Base-by-base conservation (phyloP, 2,888 invertebrate genomes). In the Troides aeacus region DNA sequence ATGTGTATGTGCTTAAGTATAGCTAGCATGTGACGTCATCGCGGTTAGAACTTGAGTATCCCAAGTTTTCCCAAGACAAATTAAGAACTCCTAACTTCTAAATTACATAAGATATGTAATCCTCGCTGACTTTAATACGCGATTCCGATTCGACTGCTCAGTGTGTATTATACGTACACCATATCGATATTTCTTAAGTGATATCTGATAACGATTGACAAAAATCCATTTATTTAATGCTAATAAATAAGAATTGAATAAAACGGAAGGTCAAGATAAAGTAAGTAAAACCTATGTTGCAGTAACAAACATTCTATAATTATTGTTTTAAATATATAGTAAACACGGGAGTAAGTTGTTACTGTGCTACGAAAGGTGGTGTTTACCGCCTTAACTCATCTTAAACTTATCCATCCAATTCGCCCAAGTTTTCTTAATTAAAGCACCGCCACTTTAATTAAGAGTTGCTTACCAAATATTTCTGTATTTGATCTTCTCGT, bases 31-130 rank as follows among this genome's bases (percentile, higher is more conserved):
- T 67, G 67, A 67, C 62, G 56, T 62, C 62, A 62, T 62, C 53
- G 36, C 62, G 39, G 62, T 67, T 58, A 64, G 64, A 39, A 67
- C 67, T 61, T 67, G 67, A 67, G 53, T 18, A 67, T 57, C 57
- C 56, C 23, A 66, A 56, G 56, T 67, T 67, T 65, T 46, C 18
- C 56, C 18, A 62, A 39, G 42, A n/a, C 39, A 56, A 56, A 53
- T 66, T 61, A 66, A 46, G 42, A 66, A 67, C 57, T 56, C 30
- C 23, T 10, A 65, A 57, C 46, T 42, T 39, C 57, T 57, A 23
- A 57, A 57, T 23, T 57, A n/a, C 21, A 21, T 23, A 57, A 57
- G 8, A 10, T n/a, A 57, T 57, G 5, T 57, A 6, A 57, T 57
- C 57, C 17, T 15, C 18, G 50, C 5, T 5, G 50, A 50, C 50